Base-by-base conservation (phyloP, 2,797 vertebrate genomes). In the Oreortyx pictus region DNA sequence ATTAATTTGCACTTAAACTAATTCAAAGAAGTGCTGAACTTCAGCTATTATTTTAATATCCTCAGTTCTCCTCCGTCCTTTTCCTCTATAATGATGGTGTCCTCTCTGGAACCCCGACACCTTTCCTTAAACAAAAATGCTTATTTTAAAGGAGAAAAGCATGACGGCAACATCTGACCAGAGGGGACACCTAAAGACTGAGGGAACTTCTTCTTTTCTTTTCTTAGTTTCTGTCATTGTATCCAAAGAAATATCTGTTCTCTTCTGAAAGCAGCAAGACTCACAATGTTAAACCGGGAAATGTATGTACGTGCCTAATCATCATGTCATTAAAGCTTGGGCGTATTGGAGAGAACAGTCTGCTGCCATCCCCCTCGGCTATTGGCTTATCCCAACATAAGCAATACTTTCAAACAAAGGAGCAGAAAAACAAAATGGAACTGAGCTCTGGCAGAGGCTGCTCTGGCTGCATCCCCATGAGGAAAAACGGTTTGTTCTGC, bases 1-100 rank as follows among this genome's bases (percentile, higher is more conserved):
- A 97, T 97, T 97, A 97, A 97, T 97, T 98, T 97, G 97, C 97
- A 97, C 91, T 52, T 95, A 96, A 98, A 94, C 94, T 97, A 98
- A 98, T 96, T 98, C 96, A 97, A 97, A 98, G 97, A 98, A 97
- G 96, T 82, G 82, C 67, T 89, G 80, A 95, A 96, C 67, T 66
- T 33, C 0, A 66, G 22, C 24, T 83, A 14, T 68, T 61, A 77
- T 60, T 97, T 97, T 68, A 95, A 94, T 91, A 74, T 61, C 86
- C 59, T 95, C 93, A 91, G 61, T 68, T 93, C 96, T 96, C 97
- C 93, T 87, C 85, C 72, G 91, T 50, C 94, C 82, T 50, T 57
- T 93, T 89, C 56, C 52, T 73, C 77, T 15, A 23, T 4, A 59
- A 75, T 1, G 23, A 68, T 52, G 17, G 5, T 3, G 5, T 39